Evolutionary conservation across 2,888 invertebrate genomes (phyloP).

Genomic region (Dione juno): DNA sequence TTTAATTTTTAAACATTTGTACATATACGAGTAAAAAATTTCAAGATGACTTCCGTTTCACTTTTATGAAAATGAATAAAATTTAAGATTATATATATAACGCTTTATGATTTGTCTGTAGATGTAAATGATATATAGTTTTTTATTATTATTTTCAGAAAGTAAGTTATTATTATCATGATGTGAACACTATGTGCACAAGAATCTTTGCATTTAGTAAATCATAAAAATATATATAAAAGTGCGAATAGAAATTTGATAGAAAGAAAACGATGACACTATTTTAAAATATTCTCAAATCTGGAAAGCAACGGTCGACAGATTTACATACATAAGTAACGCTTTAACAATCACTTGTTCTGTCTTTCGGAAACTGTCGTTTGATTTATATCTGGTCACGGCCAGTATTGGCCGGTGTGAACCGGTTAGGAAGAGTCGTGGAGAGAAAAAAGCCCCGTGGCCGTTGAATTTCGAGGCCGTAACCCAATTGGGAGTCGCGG

Average conservation of each 20-base stretch:
- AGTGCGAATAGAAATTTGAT: slow-evolving; percentile 8
- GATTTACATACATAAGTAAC: slow-evolving; percentile 37
- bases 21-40: too few species aligned
- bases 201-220: too few species aligned
- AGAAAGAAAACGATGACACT: slow-evolving; percentile 7
- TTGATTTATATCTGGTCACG: slow-evolving; percentile 43
- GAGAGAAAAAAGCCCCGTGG: slow-evolving; percentile 65
- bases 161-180: too few species aligned
- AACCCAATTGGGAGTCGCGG: slow-evolving; percentile 78
- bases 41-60: too few species aligned
- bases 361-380: slow-evolving; percentile 36
- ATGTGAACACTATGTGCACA: too few species aligned
- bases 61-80: too few species aligned
- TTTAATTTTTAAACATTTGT: background rate
- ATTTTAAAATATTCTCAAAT: slow-evolving; percentile 13
- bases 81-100: too few species aligned
- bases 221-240: background rate
- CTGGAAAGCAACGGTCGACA: slow-evolving; percentile 26
- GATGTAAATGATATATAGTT: too few species aligned
- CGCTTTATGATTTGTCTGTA: too few species aligned
- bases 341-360: slow-evolving; percentile 32
- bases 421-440: slow-evolving; percentile 57
- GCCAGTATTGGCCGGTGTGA: slow-evolving; percentile 47
- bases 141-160: too few species aligned
- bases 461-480: slow-evolving; percentile 75